phyloP scores from a whole-genome alignment of 2,797 vertebrate species.

The Craterocephalus amniculus region DNA sequence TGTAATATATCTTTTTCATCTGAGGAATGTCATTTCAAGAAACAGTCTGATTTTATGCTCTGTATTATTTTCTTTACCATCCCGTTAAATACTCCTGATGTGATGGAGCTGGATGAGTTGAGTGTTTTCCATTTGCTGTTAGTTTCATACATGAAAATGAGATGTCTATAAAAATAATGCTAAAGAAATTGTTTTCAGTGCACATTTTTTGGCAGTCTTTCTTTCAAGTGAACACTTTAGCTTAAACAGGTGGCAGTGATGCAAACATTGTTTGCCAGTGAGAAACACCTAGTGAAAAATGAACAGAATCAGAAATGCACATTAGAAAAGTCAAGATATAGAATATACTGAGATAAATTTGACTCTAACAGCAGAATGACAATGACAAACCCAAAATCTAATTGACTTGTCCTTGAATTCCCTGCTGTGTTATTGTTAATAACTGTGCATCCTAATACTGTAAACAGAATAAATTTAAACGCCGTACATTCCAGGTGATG shows the following conservation, averaged over 20 bases:
- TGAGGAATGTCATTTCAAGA: too few species aligned
- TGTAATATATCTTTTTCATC: too few species aligned
- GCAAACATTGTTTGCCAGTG: background rate
- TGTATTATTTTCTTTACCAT: background rate
- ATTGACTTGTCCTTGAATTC: conserved; percentile 25
- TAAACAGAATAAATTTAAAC: conserved; percentile 4
- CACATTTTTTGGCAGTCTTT: background rate
- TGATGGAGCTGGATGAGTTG: background rate
- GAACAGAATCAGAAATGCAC: too few species aligned
- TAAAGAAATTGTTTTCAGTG: background rate
- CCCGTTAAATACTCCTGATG: background rate
- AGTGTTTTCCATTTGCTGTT: background rate
- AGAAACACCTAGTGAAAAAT: background rate
- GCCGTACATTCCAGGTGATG: conserved; percentile 15
- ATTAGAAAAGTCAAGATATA: background rate
- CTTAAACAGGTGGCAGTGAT: too few species aligned
- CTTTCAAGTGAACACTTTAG: background rate
- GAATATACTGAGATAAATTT: background rate
- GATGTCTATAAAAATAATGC: background rate
- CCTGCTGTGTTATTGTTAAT: background rate
- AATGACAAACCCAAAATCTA: background rate
- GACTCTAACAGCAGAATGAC: too few species aligned
- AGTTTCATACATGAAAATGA: background rate
- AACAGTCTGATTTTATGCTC: too few species aligned
- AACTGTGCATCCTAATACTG: background rate